phyloP scores from a whole-genome alignment of 2,797 vertebrate species.

The Odontamblyopus rebecca region DNA sequence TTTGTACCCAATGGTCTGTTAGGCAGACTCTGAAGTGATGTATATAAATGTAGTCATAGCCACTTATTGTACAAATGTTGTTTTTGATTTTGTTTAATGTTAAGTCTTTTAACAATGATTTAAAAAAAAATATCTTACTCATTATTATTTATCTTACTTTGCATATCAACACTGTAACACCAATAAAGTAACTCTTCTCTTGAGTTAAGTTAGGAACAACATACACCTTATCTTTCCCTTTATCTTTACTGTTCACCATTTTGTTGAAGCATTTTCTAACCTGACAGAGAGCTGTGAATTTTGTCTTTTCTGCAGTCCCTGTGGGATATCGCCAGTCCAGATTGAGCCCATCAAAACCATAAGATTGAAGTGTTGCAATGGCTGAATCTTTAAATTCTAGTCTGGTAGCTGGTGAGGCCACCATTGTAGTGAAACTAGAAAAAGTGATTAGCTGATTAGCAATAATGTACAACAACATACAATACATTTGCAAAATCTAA shows the following conservation, averaged over 20 bases:
- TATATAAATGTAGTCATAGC: no score
- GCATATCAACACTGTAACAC: not conserved
- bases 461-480: not conserved
- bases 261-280: conserved; percentile 40
- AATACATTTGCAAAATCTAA: no score
- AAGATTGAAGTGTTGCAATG: conserved; percentile 57
- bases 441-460: not conserved
- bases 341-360: conserved; percentile 80
- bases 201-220: no score
- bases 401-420: conserved; percentile 49
- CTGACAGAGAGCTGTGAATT: conserved; percentile 72
- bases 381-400: conserved; percentile 70
- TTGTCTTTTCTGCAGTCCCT: conserved; percentile 67
- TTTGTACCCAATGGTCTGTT: no score
- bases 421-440: conserved; percentile 73
- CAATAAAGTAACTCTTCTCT: not conserved
- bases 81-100: no score
- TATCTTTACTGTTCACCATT: not conserved
- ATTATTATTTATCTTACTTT: no score
- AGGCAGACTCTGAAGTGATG: no score
- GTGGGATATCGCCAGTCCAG: conserved; percentile 79
- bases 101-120: no score
- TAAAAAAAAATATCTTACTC: no score
- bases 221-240: no score
- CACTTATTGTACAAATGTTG: no score